Conservation (phyloP, 1,140 invertebrate species). For the Condylostylus longicornis region DNA sequence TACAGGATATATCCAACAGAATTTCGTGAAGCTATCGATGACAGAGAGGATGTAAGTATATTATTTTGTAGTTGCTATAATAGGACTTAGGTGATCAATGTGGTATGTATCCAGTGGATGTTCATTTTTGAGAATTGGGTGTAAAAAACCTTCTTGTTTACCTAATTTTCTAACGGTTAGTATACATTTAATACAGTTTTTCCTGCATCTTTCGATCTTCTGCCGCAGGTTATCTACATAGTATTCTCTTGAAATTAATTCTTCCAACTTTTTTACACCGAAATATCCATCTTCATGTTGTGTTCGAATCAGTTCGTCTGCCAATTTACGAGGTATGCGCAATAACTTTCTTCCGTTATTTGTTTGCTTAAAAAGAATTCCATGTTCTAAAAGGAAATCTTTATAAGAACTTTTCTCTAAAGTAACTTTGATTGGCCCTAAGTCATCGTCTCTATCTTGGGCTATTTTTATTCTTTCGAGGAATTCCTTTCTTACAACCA, state of each 20-base stretch:
- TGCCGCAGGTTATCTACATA: conserved; percentile 22
- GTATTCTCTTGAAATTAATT: conserved; percentile 25
- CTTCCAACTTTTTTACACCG: conserved; percentile 24
- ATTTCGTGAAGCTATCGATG: conserved; percentile 30
- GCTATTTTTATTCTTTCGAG: background rate
- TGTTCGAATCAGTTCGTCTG: conserved; percentile 17
- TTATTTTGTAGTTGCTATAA: conserved; percentile 21
- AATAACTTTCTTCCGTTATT: conserved; percentile 11
- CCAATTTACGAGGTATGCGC: conserved; percentile 15
- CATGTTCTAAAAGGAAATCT: background rate
- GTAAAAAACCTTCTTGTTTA: conserved; percentile 26
- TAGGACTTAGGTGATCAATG: conserved; percentile 17
- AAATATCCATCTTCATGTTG: conserved; percentile 28
- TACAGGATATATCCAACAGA: conserved; percentile 27
- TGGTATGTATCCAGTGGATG: conserved; percentile 12
- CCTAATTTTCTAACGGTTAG: conserved; percentile 17
- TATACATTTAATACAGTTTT: conserved; percentile 22
- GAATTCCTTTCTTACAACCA: background rate
- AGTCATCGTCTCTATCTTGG: background rate
- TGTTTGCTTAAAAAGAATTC: background rate
- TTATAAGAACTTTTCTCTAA: background rate
- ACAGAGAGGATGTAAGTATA: conserved; percentile 27
- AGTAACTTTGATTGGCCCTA: background rate
- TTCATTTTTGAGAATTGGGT: conserved; percentile 19
- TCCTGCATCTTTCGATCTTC: conserved; percentile 19